Conservation (phyloP, 2,797 vertebrate species). For the Ataeniobius toweri region DNA sequence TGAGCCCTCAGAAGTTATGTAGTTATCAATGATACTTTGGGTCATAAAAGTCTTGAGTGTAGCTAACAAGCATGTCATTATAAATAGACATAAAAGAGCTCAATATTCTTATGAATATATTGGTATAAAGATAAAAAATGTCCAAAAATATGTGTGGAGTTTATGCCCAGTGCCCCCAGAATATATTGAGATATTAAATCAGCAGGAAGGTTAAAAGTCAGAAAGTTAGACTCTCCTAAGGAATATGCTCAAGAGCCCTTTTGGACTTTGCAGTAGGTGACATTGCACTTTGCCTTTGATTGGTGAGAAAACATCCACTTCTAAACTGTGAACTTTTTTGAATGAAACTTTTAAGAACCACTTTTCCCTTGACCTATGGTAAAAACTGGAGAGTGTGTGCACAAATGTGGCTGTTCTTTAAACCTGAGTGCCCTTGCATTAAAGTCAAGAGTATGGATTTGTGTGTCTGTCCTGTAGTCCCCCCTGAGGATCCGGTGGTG, state of each 20-base stretch:
- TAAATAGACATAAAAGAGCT: too few relatives aligned
- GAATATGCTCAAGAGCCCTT: neutral
- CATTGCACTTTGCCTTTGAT: neutral
- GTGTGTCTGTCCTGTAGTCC: slow-evolving; percentile 78
- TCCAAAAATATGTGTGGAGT: neutral
- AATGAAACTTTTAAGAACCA: neutral
- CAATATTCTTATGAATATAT: too few relatives aligned
- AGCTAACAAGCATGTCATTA: neutral
- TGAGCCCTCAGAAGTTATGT: neutral
- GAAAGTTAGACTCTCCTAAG: neutral
- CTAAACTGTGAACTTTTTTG: neutral
- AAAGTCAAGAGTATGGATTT: slow-evolving; percentile 17
- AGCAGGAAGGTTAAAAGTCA: slow-evolving; percentile 9
- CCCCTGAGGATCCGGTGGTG: slow-evolving; percentile 90
- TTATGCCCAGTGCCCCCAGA: neutral
- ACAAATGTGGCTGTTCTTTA: neutral
- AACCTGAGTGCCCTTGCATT: slow-evolving; percentile 20
- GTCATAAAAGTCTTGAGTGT: neutral
- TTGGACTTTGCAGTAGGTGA: neutral
- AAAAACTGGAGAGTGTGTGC: neutral
- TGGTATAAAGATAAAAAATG: neutral
- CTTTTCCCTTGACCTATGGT: slow-evolving; percentile 3
- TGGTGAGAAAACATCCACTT: neutral
- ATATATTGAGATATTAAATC: neutral
- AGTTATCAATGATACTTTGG: neutral